Conservation (phyloP, 35 echinoderm and acorn worm species). For the Chiridota heheva region DNA sequence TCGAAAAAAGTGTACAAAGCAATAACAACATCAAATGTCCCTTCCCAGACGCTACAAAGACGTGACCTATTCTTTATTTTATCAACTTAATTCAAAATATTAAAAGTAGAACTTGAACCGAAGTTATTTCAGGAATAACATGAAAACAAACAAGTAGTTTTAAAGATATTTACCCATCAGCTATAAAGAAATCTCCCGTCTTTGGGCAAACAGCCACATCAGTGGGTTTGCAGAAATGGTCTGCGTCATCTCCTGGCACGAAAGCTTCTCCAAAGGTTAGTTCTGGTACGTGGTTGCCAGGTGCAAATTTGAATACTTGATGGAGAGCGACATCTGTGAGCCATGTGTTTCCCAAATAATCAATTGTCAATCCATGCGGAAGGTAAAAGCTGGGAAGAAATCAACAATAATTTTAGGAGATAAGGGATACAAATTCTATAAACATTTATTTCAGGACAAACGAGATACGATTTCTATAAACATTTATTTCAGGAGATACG, state of each 20-base stretch:
- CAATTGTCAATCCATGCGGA: slow-evolving; percentile 88
- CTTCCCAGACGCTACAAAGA: background rate
- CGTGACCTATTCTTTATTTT: background rate
- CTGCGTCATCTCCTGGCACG: slow-evolving; percentile 33
- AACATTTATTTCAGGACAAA: background rate
- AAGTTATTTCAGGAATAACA: background rate
- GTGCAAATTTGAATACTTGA: slow-evolving; percentile 75
- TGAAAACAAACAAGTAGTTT: background rate
- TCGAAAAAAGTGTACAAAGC: no score
- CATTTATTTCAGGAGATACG: no score
- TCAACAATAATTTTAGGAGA: no score
- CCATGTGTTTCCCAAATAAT: slow-evolving; percentile 76
- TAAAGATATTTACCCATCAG: slow-evolving; percentile 71
- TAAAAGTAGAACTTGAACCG: background rate
- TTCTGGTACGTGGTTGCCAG: slow-evolving; percentile 17
- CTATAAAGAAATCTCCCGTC: slow-evolving; percentile 43
- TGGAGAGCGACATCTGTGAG: slow-evolving; percentile 96
- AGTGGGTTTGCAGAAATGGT: slow-evolving; percentile 62
- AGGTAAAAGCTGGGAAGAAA: slow-evolving; percentile 76
- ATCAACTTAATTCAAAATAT: background rate
- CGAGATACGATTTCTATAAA: background rate
- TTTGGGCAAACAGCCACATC: slow-evolving; percentile 48
- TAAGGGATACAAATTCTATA: background rate
- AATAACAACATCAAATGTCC: no score
- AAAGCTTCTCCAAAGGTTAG: slow-evolving; percentile 51